Base-by-base conservation (phyloP, 64 coral and sea anemone genomes). In the Montipora sp. region DNA sequence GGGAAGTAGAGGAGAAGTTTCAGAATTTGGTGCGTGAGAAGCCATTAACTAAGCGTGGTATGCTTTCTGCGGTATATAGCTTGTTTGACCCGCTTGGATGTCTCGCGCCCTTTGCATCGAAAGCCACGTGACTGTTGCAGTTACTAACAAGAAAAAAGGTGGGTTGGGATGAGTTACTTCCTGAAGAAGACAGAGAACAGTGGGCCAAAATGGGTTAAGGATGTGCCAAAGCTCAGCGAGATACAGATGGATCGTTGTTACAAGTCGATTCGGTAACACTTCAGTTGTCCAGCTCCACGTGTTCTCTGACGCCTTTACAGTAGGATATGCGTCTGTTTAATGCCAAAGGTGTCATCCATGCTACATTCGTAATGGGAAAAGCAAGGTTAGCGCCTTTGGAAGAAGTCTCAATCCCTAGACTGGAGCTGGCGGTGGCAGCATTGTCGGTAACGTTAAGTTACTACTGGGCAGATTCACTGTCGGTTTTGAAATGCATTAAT, bases 381-480 rank as follows among this genome's bases (percentile, higher is more conserved):
- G 51, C 87, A 43, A 15, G 87, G 4, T 1, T 90, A 8, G 88
- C 59, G 9, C 88, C 88, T 3, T 90, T 90, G 55, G 79, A 90
- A 16, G 47, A 57, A 14, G 14, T 75, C 18, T 90, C 77, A 8
- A 90, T 90, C 16, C 88, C 88, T 3, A 77, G 76, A 65, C 59
- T 79, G 3, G 88, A 90, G 44, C 75, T 90, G 18, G 75, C 88
- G 20, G 88, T 75, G 36, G 88, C 88, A 15, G 19, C 75, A 8
- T 12, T 90, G 45, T 79, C 88, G 21, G 88, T 90, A 5, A 90
- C 63, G 75, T 27, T 77, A 21, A 77, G 79, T 77, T 57, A 79
- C 53, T 90, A 79, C 45, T 90, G 88, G 88, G 65, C 77, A 8
- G 88, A 90, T 59, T 79, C 75, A 67, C 68, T 77, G 16, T 65